Percentiles rank a stretch among this genome's conserved stretches.
Conservation (phyloP, 2,797 vertebrate genomes). For the Aeoliscus strigatus region DNA sequence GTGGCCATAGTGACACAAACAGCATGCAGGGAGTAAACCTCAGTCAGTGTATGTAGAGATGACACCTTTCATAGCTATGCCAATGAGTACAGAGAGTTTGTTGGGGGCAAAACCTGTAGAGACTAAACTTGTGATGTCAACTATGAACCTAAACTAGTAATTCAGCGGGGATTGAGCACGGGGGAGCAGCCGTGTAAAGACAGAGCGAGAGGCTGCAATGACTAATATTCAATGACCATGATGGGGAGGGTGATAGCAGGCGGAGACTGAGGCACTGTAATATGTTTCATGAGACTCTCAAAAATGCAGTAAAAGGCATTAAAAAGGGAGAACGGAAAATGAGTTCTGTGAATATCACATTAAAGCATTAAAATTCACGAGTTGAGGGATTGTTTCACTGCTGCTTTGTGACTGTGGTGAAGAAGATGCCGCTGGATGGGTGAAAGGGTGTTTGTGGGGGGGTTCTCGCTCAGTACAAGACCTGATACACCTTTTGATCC, state of each 20-base stretch:
- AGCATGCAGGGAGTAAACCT: neutral
- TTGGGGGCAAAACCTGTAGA: neutral
- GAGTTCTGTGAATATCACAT: slow-evolving; percentile 24
- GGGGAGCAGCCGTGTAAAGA: slow-evolving; percentile 11
- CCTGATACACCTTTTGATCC: neutral
- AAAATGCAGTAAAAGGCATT: slow-evolving; percentile 19
- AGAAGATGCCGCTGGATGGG: slow-evolving; percentile 12
- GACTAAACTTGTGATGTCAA: neutral
- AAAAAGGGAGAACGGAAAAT: slow-evolving; percentile 12
- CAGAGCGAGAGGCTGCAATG: neutral
- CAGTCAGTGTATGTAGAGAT: neutral
- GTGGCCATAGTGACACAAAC: neutral
- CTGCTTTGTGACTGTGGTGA: slow-evolving; percentile 20
- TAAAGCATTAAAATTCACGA: slow-evolving; percentile 20
- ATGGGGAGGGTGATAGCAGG: slow-evolving; percentile 13
- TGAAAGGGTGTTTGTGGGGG: too few relatives aligned
- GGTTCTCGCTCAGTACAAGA: slow-evolving; percentile 3
- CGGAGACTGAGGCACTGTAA: slow-evolving; percentile 22
- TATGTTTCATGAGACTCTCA: slow-evolving; percentile 18
- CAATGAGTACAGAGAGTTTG: neutral
- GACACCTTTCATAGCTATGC: neutral
- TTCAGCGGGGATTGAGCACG: slow-evolving; percentile 9
- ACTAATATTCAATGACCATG: slow-evolving; percentile 16
- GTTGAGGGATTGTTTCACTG: slow-evolving; percentile 13
- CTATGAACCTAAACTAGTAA: slow-evolving; percentile 1